Evolutionary conservation across 2,888 invertebrate genomes (phyloP), one percentile per base, ranked within the genome.

Genomic region (Cenopis cana): DNA sequence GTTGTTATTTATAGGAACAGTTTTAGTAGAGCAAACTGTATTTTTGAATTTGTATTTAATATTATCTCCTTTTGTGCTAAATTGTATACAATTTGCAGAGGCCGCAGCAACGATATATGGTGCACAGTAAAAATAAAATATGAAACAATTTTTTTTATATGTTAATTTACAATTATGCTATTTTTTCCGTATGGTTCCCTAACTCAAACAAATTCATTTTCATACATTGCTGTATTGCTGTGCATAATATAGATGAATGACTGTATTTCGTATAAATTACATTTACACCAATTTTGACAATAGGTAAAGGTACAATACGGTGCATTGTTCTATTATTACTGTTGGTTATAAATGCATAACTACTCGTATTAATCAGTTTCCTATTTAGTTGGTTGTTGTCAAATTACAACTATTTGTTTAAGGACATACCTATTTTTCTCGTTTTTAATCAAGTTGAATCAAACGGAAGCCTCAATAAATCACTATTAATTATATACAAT

Each of bases 1-100:
- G 36, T 62, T 62, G 24, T 52, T 64, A 52, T 54, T 54, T 54
- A 54, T 57, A 57, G 41, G 50, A 49, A 59, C 49, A 59, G 38
- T 56, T 50, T 20, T 20, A 33, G 10, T 29, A 33, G 33, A 56
- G 9, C 18, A 29, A 18, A 61, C 49, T 46, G 56, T 56, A 33
- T 49, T 14, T 56, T 66, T 66, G 29, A 61, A 49, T 49, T 10
- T 12, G 46, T 46, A n/a, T 55, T 56, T 8, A 55, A 55, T 41
- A 11, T 66, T 49, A 12, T 20, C 20, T 33, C 12, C 33, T 33
- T 33, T 50, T n/a, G n/a, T n/a, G n/a, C n/a, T n/a, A n/a, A n/a
- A n/a, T n/a, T n/a, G n/a, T 49, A 12, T 29, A 17, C 17, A 1
- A 6, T n/a, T 18, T 18, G 11, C 17, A 12, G 24, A 24, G 4